Base-by-base conservation (phyloP, 2,888 invertebrate genomes). In the Acanthosoma haemorrhoidale region DNA sequence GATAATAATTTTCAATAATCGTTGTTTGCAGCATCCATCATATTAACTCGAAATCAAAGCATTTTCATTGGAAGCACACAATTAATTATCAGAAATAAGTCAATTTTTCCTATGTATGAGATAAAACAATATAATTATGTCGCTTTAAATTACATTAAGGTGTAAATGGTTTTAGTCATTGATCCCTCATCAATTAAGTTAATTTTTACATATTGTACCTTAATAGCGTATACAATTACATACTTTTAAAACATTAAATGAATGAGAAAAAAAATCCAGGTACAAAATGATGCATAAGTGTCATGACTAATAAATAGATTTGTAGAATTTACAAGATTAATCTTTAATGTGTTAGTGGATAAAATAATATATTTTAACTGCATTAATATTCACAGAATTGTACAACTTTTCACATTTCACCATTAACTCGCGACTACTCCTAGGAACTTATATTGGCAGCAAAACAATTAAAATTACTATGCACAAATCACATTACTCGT, bases 391-490 rank as follows among this genome's bases (percentile, higher is more conserved):
- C n/a, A 51, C 4, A 51, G 6, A 29, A 13, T n/a, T n/a, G n/a
- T n/a, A 51, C 21, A 51, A 51, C 25, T n/a, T 5, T n/a, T n/a
- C 13, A n/a, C 21, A 51, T 25, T 43, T 51, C n/a, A n/a, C 21
- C 6, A 6, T 11, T 51, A 51, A 51, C 25, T 51, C 25, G n/a
- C n/a, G n/a, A 25, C 51, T 51, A 51, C n/a, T 25, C n/a, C 25
- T 51, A 51, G 51, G 51, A 51, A 51, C 51, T 51, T 51, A 51
- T 25, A 51, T 51, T 25, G 25, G 51, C 51, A 51, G 51, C 25
- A 51, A 51, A 51, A 51, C 1, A 51, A 51, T 25, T 51, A 25
- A 51, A 51, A 51, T 51, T 25, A 51, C n/a, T 25, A 25, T 51
- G 25, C 51, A 25, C 21, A 51, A 4, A 25, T n/a, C 8, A 11